A percentile compares a stretch with the other conserved stretches of the same genome.
Conservation (phyloP, 1,140 invertebrate genomes). For the Medauroidea extradentata region DNA sequence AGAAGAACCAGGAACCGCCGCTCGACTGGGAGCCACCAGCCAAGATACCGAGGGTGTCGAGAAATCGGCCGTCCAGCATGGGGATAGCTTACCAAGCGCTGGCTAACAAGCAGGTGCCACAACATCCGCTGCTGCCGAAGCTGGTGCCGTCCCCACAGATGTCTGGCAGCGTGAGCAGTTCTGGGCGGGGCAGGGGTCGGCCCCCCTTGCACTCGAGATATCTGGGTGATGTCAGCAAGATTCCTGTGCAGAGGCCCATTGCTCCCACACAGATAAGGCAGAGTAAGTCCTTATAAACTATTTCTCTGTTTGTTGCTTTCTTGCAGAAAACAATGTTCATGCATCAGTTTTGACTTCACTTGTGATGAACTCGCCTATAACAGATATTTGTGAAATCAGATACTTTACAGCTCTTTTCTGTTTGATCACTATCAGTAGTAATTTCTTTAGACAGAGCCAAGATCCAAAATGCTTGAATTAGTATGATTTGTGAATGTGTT, state of each 20-base stretch:
- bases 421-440: no score
- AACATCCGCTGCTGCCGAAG: slow-evolving; percentile 52
- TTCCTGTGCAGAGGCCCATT: neutral
- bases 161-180: slow-evolving; percentile 39
- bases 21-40: slow-evolving; percentile 88
- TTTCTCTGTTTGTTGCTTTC: no score
- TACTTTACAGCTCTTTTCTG: no score
- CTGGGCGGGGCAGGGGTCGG: slow-evolving; percentile 36
- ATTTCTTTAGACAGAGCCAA: no score
- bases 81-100: slow-evolving; percentile 33
- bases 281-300: neutral
- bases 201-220: slow-evolving; percentile 23
- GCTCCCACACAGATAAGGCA: slow-evolving; percentile 5
- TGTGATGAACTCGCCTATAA: no score
- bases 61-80: slow-evolving; percentile 45
- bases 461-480: no score
- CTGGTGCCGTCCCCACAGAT: slow-evolving; percentile 41
- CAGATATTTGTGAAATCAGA: no score
- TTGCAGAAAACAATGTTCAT: no score
- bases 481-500: no score
- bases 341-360: no score
- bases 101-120: slow-evolving; percentile 43
- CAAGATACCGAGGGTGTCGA: slow-evolving; percentile 74
- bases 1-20: slow-evolving; percentile 77
- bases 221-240: neutral